Base-by-base conservation (phyloP, 2,888 invertebrate genomes). In the Chelonus formosanus region DNA sequence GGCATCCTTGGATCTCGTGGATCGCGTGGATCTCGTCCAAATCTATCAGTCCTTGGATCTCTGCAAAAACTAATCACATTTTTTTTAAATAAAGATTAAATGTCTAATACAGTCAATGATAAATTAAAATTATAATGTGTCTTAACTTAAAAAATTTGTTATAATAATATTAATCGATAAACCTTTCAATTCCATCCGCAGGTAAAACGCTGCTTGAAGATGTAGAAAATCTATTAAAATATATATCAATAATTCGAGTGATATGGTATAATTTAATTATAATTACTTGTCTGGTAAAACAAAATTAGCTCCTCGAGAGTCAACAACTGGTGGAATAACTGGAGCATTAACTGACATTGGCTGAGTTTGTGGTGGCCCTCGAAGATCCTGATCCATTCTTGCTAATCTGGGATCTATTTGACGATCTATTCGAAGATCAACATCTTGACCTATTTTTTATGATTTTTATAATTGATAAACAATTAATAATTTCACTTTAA, bases 301-400 rank as follows among this genome's bases (percentile, higher is more conserved):
- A 53, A 86, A 80, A 10, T 54, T 54, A 40, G 77, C 63, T 35
- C 75, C 77, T 44, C 80, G 75, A 0, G 80, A 69, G 64, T 78
- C 81, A 7, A 76, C 73, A 43, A 77, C 73, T 1, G 78, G 73
- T n/a, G 79, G 74, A 44, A 72, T 67, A 5, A 71, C 75, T 10
- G 76, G 74, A 31, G 72, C 73, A 20, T 67, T 74, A 7, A 77
- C 73, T 10, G 77, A 74, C 36, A 78, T 67, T 63, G 81, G 76
- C 67, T 78, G 71, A 85, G 81, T 73, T 5, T 77, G 80, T 2
- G 86, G 84, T 50, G 89, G 86, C 59, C 89, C 88, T 71, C 94
- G 87, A 88, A 94, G 90, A 83, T 94, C 94, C 84, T 93, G 93
- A 84, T 94, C 94, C 82, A 90, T 85, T 67, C 84, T 80, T 8